A percentile compares a stretch with the other conserved stretches of the same genome.
Conservation (phyloP, 2,113 vertebrate species). For the Procavia capensis region DNA sequence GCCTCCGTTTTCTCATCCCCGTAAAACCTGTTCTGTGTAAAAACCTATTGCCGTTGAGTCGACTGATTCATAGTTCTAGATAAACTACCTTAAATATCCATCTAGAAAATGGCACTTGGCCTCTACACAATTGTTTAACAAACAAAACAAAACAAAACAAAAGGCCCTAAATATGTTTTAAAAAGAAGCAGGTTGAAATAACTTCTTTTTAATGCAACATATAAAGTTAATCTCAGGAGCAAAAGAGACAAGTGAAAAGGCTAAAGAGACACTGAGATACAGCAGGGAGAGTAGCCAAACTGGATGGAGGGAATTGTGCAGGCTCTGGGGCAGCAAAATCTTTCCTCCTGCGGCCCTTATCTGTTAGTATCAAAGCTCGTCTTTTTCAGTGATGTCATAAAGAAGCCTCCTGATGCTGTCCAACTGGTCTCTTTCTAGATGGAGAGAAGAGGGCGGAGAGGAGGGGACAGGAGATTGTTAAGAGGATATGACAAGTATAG, state of each 20-base stretch:
- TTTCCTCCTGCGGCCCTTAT: neutral
- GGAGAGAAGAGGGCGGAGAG: too few relatives aligned
- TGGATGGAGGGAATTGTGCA: fast-evolving
- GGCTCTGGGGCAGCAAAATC: neutral
- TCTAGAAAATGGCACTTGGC: neutral
- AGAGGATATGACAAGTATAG: too few relatives aligned
- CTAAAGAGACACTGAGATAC: neutral
- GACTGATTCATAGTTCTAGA: neutral
- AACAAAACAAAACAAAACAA: neutral
- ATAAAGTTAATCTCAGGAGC: neutral
- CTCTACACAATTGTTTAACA: neutral
- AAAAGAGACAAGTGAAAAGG: neutral
- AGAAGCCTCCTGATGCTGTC: too few relatives aligned
- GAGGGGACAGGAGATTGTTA: too few relatives aligned
- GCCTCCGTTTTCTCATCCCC: neutral
- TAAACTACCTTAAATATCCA: neutral
- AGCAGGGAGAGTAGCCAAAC: neutral
- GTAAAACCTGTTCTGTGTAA: neutral
- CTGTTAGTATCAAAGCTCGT: neutral
- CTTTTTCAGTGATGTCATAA: neutral
- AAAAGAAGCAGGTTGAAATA: neutral
- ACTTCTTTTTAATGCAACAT: neutral
- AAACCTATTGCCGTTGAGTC: too few relatives aligned
- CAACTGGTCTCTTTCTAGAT: too few relatives aligned
- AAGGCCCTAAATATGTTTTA: neutral